A percentile compares a stretch with the other conserved stretches of the same genome.
Conservation (phyloP, 2,797 vertebrate genomes). For the Xenentodon cancila region DNA sequence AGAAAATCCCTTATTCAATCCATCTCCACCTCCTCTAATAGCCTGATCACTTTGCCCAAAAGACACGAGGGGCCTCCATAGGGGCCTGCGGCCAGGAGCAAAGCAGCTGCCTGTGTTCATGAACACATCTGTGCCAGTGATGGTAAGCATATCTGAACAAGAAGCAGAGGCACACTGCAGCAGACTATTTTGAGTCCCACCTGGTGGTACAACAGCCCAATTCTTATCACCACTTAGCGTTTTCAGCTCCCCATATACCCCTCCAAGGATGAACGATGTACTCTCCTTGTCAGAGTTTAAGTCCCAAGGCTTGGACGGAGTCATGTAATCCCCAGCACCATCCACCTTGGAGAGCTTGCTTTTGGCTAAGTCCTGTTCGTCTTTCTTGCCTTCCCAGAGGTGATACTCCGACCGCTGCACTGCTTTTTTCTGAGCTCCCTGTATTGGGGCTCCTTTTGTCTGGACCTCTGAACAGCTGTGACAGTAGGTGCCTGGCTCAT, state of each 20-base stretch:
- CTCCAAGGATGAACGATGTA: constrained; percentile 94
- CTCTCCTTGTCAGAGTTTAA: constrained; percentile 88
- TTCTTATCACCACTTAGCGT: constrained; percentile 89
- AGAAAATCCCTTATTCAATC: constrained; percentile 96
- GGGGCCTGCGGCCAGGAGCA: constrained; percentile 92
- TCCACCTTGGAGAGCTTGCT: constrained; percentile 89
- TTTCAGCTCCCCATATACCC: constrained; percentile 97
- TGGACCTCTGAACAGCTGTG: constrained; percentile 91
- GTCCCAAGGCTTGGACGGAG: constrained; percentile 96
- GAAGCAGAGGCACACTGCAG: constrained; percentile 88
- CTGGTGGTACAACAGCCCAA: constrained; percentile 93
- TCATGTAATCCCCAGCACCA: constrained; percentile 92
- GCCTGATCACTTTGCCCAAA: constrained; percentile 92
- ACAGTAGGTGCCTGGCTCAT: constrained; percentile 86
- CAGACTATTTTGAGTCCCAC: constrained; percentile 85
- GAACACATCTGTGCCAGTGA: constrained; percentile 95
- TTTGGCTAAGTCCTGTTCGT: constrained; percentile 87
- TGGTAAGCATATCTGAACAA: constrained; percentile 92
- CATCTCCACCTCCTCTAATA: constrained; percentile 86
- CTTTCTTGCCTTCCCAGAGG: constrained; percentile 95
- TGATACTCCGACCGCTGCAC: constrained; percentile 97
- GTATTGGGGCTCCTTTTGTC: constrained; percentile 81
- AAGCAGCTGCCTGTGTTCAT: constrained; percentile 95
- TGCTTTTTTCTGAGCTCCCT: constrained; percentile 88
- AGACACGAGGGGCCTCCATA: constrained; percentile 95